These are phyloP conservation scores for Zoanthus sansibaricus DNA, from an alignment of 92 coral and sea anemone genomes.

Conservation along the genomic window DNA sequence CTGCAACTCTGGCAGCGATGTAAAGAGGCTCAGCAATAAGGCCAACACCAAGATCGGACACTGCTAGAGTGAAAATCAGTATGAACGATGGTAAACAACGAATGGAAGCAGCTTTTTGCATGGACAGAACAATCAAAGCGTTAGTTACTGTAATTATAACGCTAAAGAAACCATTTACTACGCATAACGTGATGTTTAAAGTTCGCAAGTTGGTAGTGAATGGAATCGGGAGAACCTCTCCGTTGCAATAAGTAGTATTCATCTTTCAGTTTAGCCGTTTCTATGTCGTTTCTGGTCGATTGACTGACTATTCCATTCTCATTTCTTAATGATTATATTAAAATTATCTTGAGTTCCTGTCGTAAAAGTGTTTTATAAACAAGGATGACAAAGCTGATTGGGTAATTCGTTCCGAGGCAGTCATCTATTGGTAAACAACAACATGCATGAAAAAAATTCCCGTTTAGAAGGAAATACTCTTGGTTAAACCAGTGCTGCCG, in stretches of 20 bases:
- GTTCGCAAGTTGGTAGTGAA: neutral
- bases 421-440: too few relatives aligned
- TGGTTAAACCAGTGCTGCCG: too few relatives aligned
- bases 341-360: too few relatives aligned
- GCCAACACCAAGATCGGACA: constrained; percentile 30
- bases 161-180: neutral
- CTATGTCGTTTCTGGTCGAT: too few relatives aligned
- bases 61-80: constrained; percentile 1
- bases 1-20: constrained; percentile 13
- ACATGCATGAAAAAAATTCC: too few relatives aligned
- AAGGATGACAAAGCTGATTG: too few relatives aligned
- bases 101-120: neutral
- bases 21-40: constrained; percentile 14
- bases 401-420: too few relatives aligned
- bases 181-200: neutral
- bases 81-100: constrained; percentile 3
- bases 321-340: too few relatives aligned
- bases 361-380: too few relatives aligned
- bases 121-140: neutral
- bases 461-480: too few relatives aligned
- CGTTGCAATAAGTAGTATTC: neutral
- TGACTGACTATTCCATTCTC: too few relatives aligned
- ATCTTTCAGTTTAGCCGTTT: neutral
- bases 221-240: constrained; percentile 14
- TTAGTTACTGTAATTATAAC: neutral